Evolutionary conservation across 1,140 invertebrate species (phyloP), one percentile per base, ranked within the genome.

Genomic region (Monochamus saltuarius): DNA sequence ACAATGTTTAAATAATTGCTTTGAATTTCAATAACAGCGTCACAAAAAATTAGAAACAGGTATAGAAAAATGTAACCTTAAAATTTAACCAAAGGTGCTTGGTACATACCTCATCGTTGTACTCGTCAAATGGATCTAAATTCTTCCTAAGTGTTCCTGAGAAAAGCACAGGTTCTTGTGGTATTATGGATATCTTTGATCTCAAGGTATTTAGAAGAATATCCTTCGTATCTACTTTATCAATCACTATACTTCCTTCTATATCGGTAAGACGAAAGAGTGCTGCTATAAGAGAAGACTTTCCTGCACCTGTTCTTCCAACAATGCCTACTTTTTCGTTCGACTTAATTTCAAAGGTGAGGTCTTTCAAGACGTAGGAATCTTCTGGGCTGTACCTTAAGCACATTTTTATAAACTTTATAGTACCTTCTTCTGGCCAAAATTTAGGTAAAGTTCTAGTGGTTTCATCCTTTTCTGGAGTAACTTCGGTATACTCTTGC

Each of bases 81-180:
- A n/a, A n/a, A n/a, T n/a, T n/a, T n/a, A n/a, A n/a, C n/a, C n/a
- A n/a, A n/a, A n/a, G n/a, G n/a, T n/a, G 22, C 6, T 10, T 49
- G 11, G 10, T 16, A 39, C 37, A 54, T 49, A 95, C 73, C 70
- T 91, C 67, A 76, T 83, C 80, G 67, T 94, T 75, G 67, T 87
- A 87, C 11, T 79, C 73, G 60, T 87, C 80, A 68, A 93, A 93
- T 0, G 93, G 92, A 79, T 95, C 93, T 64, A 95, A 79, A 75
- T 95, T 95, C 67, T 86, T 87, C 13, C 93, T 81, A 47, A 94
- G 67, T 9, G 84, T 85, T 0, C 90, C 91, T 1, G 89, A 89
- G 72, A 94, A 95, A 0, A 95, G 77, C 1, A 93, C 84, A 1
- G 90, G 90, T 57, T 87, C 88, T 76, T 94, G 91, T 7, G 92